Percentiles rank a stretch among this genome's conserved stretches.
phyloP scores from a whole-genome alignment of 2,113 vertebrate species.

The Nothocercus nigrocapillus region DNA sequence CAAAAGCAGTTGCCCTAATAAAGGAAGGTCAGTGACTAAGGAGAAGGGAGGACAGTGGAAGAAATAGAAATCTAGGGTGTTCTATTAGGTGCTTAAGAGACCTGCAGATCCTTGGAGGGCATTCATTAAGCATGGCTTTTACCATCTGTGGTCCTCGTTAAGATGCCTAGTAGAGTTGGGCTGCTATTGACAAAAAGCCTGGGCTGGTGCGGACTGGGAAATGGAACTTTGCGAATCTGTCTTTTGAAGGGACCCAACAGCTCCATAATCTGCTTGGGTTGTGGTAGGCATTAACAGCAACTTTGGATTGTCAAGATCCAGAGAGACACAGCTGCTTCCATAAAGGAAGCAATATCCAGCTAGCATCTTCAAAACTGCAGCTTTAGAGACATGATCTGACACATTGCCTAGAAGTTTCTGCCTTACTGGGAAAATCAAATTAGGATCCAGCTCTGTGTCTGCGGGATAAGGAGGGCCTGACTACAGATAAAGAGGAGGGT shows the following conservation, averaged over 20 bases:
- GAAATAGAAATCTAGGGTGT: background rate
- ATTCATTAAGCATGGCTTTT: background rate
- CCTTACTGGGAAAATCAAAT: slow-evolving; percentile 15
- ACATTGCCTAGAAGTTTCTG: slow-evolving; percentile 37
- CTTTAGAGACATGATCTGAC: background rate
- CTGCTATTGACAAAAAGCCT: background rate
- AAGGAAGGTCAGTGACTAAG: background rate
- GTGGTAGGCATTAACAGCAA: background rate
- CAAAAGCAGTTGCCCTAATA: background rate
- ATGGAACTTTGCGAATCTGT: background rate
- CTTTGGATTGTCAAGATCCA: background rate
- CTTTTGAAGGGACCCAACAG: background rate
- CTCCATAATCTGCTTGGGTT: background rate
- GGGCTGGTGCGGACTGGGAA: background rate
- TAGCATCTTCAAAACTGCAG: background rate
- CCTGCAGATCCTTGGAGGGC: background rate
- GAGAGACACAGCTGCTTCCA: background rate
- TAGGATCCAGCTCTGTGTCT: background rate
- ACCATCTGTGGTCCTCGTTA: background rate
- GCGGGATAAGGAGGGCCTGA: slow-evolving; percentile 24
- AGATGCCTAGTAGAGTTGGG: background rate
- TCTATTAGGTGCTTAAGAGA: background rate
- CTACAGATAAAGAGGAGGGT: background rate
- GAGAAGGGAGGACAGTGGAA: background rate
- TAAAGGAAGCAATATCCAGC: background rate